These are phyloP conservation scores for Luscinia luscinia DNA, from an alignment of 2,797 vertebrate genomes.

Conservation along the genomic window DNA sequence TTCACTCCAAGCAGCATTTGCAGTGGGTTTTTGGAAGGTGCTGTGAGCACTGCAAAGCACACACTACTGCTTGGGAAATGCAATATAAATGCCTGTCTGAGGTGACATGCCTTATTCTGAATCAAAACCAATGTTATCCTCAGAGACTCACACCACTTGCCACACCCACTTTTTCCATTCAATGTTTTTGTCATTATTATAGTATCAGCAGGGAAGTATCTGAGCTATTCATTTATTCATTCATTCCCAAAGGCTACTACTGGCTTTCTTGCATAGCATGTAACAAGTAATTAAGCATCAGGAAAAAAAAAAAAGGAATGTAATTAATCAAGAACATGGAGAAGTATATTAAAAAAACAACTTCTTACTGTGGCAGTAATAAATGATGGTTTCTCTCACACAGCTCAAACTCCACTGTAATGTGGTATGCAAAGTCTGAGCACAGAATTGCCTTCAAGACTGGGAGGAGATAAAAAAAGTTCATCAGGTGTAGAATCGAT, in stretches of 20 bases:
- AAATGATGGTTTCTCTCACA: background rate
- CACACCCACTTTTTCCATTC: background rate
- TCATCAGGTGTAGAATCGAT: slow-evolving; percentile 28
- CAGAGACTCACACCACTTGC: background rate
- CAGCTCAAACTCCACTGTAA: background rate
- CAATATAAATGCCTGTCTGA: background rate
- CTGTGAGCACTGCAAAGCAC: background rate
- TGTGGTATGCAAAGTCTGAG: background rate
- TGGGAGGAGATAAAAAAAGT: slow-evolving; percentile 22
- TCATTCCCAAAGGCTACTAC: slow-evolving; percentile 25
- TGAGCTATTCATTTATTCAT: background rate
- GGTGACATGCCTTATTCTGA: background rate
- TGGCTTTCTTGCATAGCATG: background rate
- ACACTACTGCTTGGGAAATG: background rate
- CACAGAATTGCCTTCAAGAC: slow-evolving; percentile 19
- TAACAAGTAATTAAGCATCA: slow-evolving; percentile 52
- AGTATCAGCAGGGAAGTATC: background rate
- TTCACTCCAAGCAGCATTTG: background rate
- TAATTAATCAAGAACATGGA: slow-evolving; percentile 30
- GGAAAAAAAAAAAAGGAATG: background rate
- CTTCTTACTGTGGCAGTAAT: background rate
- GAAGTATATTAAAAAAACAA: background rate
- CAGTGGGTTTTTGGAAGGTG: background rate
- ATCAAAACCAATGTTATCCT: background rate
- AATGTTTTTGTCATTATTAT: background rate